Base-by-base conservation (phyloP, 2,888 invertebrate species). In the Argyra leucocephala region DNA sequence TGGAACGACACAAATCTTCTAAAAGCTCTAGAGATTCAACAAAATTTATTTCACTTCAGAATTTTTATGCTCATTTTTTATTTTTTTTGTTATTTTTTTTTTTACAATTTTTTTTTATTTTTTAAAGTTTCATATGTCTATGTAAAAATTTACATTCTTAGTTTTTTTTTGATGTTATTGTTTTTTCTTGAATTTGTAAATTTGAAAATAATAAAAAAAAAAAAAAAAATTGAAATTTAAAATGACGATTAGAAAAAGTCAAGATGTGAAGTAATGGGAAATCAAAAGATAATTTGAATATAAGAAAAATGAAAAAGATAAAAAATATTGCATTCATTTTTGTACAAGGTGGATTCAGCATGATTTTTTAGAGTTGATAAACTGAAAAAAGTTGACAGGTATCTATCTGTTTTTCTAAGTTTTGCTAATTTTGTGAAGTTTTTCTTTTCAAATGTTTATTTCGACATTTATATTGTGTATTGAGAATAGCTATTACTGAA, bases 1-100 rank as follows among this genome's bases (percentile, higher is more conserved):
- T 69, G 69, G 67, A 69, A 67, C 67, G 67, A 66, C 66, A 69
- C 67, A 69, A 69, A 69, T 69, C 67, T 69, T 68, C 61, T 58
- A 58, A 67, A 68, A 67, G 59, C 69, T 64, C 66, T 63, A 36
- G 64, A 64, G 66, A 62, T 62, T 66, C 48, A 37, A 22, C 26
- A 63, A 67, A 66, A 65, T 67, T 66, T 65, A 67, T 65, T 37
- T 62, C 66, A 66, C 59, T 65, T 63, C 63, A 61, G 59, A 59
- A 48, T 48, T 48, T 48, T 48, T 48, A 48, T 48, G 12, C 48
- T 48, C 18, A 48, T 48, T 48, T 18, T 37, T 37, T 26, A 9
- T 31, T 31, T 31, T 10, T 31, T 31, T 31, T 31, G 7, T 31
- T 31, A 31, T 26, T 26, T 31, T 15, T 18, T 18, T 2, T 48